Conservation (phyloP, 2,888 invertebrate genomes). For the Rhogogaster chlorosoma region DNA sequence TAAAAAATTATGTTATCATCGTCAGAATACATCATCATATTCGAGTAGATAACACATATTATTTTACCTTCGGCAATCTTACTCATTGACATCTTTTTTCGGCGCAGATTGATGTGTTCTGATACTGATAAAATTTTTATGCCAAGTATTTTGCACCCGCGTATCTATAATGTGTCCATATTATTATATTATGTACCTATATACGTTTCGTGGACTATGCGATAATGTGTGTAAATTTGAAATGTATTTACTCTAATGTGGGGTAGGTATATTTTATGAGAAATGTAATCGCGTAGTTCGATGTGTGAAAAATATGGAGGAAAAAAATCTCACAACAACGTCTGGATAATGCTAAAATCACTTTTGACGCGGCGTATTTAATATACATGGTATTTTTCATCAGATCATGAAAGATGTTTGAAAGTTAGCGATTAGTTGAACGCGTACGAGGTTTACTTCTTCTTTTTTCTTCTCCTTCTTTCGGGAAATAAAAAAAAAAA, state of each 20-base stretch:
- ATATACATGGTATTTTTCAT: background rate
- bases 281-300: background rate
- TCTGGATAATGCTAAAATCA: conserved; percentile 2
- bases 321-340: background rate
- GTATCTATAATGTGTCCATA: background rate
- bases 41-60: background rate
- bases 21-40: background rate
- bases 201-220: background rate
- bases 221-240: background rate
- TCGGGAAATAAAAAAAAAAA: background rate
- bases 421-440: conserved; percentile 6
- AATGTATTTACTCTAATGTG: background rate
- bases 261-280: background rate
- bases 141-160: conserved; percentile 5
- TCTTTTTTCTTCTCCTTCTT: background rate
- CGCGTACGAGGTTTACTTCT: background rate
- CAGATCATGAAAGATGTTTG: conserved; percentile 2
- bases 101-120: conserved; percentile 3
- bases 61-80: background rate
- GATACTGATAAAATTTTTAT: conserved; percentile 23
- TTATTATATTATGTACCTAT: background rate
- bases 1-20: background rate
- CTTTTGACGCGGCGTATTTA: background rate
- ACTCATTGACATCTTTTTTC: conserved; percentile 12
- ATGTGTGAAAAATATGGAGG: background rate